Evolutionary conservation across 1,140 invertebrate genomes (phyloP), one percentile per base, ranked within the genome.

Genomic region (Arion vulgaris): DNA sequence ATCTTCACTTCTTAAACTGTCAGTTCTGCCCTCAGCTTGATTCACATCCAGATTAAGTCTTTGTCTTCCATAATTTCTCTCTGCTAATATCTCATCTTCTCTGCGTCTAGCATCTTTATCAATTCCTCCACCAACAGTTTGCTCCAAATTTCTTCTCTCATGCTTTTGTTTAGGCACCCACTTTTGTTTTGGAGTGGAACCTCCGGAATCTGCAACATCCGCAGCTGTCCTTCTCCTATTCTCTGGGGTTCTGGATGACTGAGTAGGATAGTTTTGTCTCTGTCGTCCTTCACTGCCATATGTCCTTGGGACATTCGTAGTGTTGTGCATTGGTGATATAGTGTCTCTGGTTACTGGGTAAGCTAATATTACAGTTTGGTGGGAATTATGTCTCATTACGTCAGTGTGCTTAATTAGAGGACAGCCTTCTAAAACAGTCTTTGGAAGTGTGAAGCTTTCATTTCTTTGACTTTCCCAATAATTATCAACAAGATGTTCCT

Each of bases 361-460:
- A 15, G 51, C 49, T 23, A 81, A 49, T 73, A 51, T 74, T 28
- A 26, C 41, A 53, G 69, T 2, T 53, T 69, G 80, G 13, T 32
- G 71, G 66, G 71, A 80, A 57, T 57, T 41, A 74, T 39, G 66
- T 51, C 49, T 28, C 36, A 74, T 53, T 1, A 81, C 1, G 49
- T 74, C 71, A 57, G 26, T 39, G 36, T 74, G 80, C 13, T 66
- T 81, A 28, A 53, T 73, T 36, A 73, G 69, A 41, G 73, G 5
- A n/a, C 57, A 57, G 15, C 39, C 11, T 9, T 81, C 80, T 26
- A 81, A 49, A 32, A 62, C 66, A 41, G 0, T 13, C 53, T 57
- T 57, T 57, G 53, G 1, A 15, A 19, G 23, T 57, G 2, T 23
- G 23, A 45, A 45, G 15, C 5, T 45, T 45, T 15, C 15, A 15